phyloP scores from a whole-genome alignment of 1,140 invertebrate species.

The Thaumatotibia leucotreta region DNA sequence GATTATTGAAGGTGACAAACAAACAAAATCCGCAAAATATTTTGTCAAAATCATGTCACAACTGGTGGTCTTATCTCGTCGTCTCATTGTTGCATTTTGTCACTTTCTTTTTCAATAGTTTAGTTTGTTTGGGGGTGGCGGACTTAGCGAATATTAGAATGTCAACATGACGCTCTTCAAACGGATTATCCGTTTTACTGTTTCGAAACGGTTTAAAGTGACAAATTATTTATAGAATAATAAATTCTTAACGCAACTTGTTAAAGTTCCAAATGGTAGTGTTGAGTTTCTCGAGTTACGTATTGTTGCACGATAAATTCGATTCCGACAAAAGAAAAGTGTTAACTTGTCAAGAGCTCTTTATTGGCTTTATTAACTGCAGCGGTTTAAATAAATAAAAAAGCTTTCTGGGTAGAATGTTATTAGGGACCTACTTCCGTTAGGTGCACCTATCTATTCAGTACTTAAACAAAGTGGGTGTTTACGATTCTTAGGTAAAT shows the following conservation, averaged over 20 bases:
- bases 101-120: conserved; percentile 39
- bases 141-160: conserved; percentile 51
- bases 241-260: not conserved
- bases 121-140: conserved; percentile 32
- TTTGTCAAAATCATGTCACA: conserved; percentile 62
- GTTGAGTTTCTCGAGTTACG: conserved; percentile 10
- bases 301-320: conserved; percentile 24
- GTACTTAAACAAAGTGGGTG: too few relatives aligned
- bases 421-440: too few relatives aligned
- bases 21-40: conserved; percentile 58
- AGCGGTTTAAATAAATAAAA: not conserved
- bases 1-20: conserved; percentile 46
- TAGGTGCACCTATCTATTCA: too few relatives aligned
- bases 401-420: not conserved
- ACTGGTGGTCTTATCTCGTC: conserved; percentile 56
- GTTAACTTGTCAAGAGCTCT: not conserved
- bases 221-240: conserved; percentile 21
- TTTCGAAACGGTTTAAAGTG: conserved; percentile 15
- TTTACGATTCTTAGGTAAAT: too few relatives aligned
- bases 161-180: conserved; percentile 52
- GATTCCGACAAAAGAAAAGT: not conserved
- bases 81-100: conserved; percentile 28
- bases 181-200: conserved; percentile 25
- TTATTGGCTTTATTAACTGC: not conserved
- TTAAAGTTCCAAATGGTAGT: not conserved